Evolutionary conservation across 30 jellyfish, hydroid and myxozoan genomes (phyloP).

Genomic region (Morbakka virulenta): DNA sequence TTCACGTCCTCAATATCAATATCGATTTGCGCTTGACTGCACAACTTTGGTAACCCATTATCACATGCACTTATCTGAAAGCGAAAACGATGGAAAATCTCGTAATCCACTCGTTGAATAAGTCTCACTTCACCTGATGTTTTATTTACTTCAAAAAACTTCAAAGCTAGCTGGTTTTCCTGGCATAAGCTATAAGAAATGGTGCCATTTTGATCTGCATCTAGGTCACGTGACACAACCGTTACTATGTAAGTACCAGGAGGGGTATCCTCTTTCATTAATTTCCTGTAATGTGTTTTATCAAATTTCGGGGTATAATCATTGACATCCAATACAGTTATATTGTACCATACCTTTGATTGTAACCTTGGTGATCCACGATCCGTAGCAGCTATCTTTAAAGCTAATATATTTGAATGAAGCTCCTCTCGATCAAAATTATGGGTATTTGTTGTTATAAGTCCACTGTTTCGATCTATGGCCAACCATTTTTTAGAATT

Average conservation of each 20-base stretch:
- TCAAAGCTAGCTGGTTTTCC: neutral
- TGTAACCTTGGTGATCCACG: constrained; percentile 43
- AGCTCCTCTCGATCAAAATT: constrained; percentile 44
- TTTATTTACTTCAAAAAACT: constrained; percentile 29
- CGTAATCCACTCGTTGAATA: constrained; percentile 33
- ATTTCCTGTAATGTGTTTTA: constrained; percentile 34
- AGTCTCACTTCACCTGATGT: constrained; percentile 45
- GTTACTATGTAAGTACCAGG: constrained; percentile 21
- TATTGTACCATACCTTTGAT: constrained; percentile 1
- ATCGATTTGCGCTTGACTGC: neutral
- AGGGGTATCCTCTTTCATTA: constrained; percentile 26
- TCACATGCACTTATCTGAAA: constrained; percentile 55
- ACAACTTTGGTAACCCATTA: constrained; percentile 39
- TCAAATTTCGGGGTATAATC: constrained; percentile 70
- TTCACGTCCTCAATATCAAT: constrained; percentile 53
- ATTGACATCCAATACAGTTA: constrained; percentile 57
- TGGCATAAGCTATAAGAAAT: constrained; percentile 26
- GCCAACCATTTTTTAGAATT: constrained; percentile 36
- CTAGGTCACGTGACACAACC: constrained; percentile 66
- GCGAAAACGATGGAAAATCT: constrained; percentile 38
- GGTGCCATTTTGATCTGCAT: constrained; percentile 62
- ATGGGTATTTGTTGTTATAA: constrained; percentile 43
- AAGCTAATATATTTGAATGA: neutral
- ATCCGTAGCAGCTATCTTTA: constrained; percentile 45
- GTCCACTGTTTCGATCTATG: constrained; percentile 31